Evolutionary conservation across 2,113 vertebrate species (phyloP), one percentile per base, ranked within the genome.

Genomic region (Pycnonotus jocosus): DNA sequence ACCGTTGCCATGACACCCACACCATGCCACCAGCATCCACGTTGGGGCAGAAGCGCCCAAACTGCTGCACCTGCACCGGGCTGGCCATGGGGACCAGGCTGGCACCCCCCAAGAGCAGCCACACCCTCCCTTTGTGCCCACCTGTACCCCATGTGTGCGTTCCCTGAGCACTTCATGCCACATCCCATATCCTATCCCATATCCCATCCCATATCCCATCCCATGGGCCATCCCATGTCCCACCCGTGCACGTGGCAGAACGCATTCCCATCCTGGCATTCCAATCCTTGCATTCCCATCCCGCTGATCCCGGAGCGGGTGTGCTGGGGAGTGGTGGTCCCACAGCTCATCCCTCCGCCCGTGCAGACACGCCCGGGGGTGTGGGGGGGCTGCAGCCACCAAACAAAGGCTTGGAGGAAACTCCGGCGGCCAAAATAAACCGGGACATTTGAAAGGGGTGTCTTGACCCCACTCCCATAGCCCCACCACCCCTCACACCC

Each of bases 361-460:
- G 2, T 35, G 74, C 11, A 6, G 74, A 18, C 81, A 83, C 50
- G 15, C 37, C 5, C 31, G 83, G 83, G 65, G 33, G 15, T 9
- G 4, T 3, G 45, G 4, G 4, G 12, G 88, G 65, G 38, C 64
- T 15, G 12, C 57, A 20, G 35, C 13, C 18, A 24, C 12, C 73
- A 27, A 58, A 95, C 85, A 92, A 88, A 92, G 72, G 64, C 27
- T 58, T 3, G 24, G 86, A 85, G 93, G 87, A 93, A 95, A 79
- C 37, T 27, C 20, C 33, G 15, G 24, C 9, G 9, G 70, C 88
- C 93, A 94, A 92, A 91, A 90, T 50, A 94, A 94, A 64, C 76
- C 3, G 27, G 61, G 82, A 38, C 35, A 53, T 11, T 28, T 21
- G 61, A 78, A 30, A 11, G 38, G 50, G 56, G 25, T 57, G 79